phyloP scores from a whole-genome alignment of 2,888 invertebrate species.

The Steinernema scapterisci region DNA sequence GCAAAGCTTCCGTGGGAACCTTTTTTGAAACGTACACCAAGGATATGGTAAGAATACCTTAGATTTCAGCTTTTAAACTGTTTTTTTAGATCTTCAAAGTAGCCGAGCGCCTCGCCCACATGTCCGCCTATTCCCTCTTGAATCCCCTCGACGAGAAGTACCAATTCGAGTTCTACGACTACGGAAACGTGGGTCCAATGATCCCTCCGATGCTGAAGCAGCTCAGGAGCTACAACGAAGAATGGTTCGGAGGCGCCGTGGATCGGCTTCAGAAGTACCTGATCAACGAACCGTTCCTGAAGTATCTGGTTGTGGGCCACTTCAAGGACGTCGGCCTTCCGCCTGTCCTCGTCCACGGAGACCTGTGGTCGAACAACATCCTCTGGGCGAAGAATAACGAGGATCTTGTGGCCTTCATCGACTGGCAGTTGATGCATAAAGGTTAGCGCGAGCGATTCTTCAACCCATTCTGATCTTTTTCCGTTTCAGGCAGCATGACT shows the following conservation, averaged over 20 bases:
- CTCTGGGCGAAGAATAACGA: not conserved
- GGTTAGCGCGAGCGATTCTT: not conserved
- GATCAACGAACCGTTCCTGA: not conserved
- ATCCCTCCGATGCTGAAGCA: constrained; percentile 16
- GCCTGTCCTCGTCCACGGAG: constrained; percentile 9
- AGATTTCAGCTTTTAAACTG: not conserved
- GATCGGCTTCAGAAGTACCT: constrained; percentile 23
- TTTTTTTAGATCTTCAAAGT: not conserved
- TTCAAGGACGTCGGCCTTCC: constrained; percentile 4
- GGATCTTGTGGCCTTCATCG: constrained; percentile 5
- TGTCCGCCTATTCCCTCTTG: not conserved
- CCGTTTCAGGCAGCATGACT: constrained; percentile 11
- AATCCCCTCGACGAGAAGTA: not conserved
- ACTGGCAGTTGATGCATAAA: constrained; percentile 24
- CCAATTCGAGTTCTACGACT: constrained; percentile 3
- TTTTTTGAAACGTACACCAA: not conserved
- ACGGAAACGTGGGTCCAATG: constrained; percentile 18
- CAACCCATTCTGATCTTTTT: not conserved
- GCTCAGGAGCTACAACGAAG: constrained; percentile 1
- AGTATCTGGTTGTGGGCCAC: constrained; percentile 16
- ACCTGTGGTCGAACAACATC: constrained; percentile 13
- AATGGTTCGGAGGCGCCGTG: constrained; percentile 2
- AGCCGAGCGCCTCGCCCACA: not conserved
- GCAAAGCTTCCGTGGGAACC: not conserved
- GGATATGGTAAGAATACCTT: not conserved